Conservation (phyloP, 2,888 invertebrate species). For the Conus canariensis region DNA sequence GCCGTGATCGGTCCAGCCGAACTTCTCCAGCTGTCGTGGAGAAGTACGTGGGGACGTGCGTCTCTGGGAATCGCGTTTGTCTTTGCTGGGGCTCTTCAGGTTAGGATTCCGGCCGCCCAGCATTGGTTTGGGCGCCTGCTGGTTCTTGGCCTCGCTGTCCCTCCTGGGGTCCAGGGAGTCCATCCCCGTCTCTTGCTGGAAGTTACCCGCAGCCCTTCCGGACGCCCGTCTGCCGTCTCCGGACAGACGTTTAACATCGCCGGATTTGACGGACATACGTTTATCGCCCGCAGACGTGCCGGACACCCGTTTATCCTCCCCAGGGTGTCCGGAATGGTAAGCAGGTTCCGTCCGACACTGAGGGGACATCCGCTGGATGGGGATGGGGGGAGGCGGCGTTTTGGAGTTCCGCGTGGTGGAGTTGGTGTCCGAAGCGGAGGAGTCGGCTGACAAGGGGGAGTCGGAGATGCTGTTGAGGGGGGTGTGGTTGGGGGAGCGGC, state of each 20-base stretch:
- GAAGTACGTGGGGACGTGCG: too few species aligned
- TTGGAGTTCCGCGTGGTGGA: not conserved
- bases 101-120: too few species aligned
- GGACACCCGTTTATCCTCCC: not conserved
- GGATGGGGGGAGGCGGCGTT: conserved; percentile 34
- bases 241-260: not conserved
- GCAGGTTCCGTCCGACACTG: not conserved
- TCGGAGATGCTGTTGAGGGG: conserved; percentile 63
- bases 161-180: too few species aligned
- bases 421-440: conserved; percentile 3
- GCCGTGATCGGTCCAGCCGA: too few species aligned
- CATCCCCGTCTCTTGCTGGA: too few species aligned
- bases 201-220: too few species aligned
- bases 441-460: conserved; percentile 51
- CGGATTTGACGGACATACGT: not conserved
- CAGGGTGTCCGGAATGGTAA: not conserved
- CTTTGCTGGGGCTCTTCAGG: too few species aligned
- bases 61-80: too few species aligned
- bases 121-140: too few species aligned
- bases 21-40: too few species aligned
- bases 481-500: conserved; percentile 62
- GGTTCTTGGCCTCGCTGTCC: too few species aligned
- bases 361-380: conserved; percentile 27
- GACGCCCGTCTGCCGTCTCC: too few species aligned
- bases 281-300: not conserved